Conservation (phyloP, 2,888 invertebrate species). For the Coelogynopora nodosa region DNA sequence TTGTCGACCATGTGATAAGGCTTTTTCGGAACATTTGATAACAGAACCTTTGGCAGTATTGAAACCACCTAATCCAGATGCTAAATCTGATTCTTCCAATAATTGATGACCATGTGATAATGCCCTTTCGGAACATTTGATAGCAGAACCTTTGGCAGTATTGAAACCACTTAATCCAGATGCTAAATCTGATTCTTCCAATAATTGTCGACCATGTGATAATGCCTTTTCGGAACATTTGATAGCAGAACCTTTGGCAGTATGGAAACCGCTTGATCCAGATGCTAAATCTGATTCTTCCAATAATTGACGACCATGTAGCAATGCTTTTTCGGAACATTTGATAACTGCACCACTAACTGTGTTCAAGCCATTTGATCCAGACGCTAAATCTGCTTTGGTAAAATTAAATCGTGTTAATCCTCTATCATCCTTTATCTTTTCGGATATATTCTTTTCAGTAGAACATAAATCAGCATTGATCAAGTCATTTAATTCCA, state of each 20-base stretch:
- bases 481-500: too few species aligned
- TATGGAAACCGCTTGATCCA: not conserved
- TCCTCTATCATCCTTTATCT: too few species aligned
- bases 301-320: not conserved
- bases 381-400: too few species aligned
- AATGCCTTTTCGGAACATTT: not conserved
- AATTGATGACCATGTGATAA: not conserved
- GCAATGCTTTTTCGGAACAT: not conserved
- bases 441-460: too few species aligned
- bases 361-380: not conserved
- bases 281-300: not conserved
- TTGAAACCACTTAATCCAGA: not conserved
- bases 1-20: not conserved
- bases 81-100: constrained; percentile 13
- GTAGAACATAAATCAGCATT: too few species aligned
- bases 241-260: not conserved
- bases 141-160: not conserved
- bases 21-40: constrained; percentile 17
- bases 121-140: not conserved
- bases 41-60: not conserved
- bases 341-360: not conserved
- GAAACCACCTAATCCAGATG: not conserved
- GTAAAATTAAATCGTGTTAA: too few species aligned
- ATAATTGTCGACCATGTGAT: not conserved
- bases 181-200: not conserved